These are phyloP conservation scores for Magallana angulata DNA, from an alignment of 1,140 invertebrate species.

Conservation along the genomic window DNA sequence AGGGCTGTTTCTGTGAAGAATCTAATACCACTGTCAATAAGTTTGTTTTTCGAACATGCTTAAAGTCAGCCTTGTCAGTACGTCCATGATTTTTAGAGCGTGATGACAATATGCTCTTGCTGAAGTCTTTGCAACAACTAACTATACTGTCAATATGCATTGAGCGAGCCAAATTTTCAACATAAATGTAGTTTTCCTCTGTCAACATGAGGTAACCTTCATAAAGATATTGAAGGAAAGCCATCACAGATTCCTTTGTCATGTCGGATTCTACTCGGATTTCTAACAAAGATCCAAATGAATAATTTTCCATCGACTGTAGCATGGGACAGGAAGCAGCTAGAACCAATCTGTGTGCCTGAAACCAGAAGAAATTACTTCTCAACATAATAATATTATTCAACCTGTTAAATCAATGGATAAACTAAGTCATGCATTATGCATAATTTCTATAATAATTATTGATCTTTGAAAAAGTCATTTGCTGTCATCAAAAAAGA, in stretches of 20 bases:
- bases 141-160: slow-evolving; percentile 39
- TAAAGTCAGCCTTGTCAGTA: not conserved
- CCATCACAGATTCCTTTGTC: slow-evolving; percentile 25
- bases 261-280: slow-evolving; percentile 37
- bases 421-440: too few species aligned
- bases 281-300: slow-evolving; percentile 42
- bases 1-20: not conserved
- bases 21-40: not conserved
- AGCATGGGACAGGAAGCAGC: slow-evolving; percentile 43
- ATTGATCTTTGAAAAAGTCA: too few species aligned
- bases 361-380: not conserved
- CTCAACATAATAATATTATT: too few species aligned
- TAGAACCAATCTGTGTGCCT: slow-evolving; percentile 44
- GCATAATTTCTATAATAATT: too few species aligned
- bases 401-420: too few species aligned
- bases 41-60: slow-evolving; percentile 12
- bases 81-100: not conserved
- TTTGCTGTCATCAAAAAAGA: too few species aligned
- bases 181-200: slow-evolving; percentile 22
- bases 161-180: slow-evolving; percentile 35
- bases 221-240: slow-evolving; percentile 46
- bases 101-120: not conserved
- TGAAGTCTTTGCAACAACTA: slow-evolving; percentile 38
- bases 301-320: slow-evolving; percentile 38
- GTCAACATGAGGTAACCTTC: slow-evolving; percentile 43